Evolutionary conservation across 2,888 invertebrate species (phyloP), one percentile per base, ranked within the genome.

Genomic region (Drosophila putrida): DNA sequence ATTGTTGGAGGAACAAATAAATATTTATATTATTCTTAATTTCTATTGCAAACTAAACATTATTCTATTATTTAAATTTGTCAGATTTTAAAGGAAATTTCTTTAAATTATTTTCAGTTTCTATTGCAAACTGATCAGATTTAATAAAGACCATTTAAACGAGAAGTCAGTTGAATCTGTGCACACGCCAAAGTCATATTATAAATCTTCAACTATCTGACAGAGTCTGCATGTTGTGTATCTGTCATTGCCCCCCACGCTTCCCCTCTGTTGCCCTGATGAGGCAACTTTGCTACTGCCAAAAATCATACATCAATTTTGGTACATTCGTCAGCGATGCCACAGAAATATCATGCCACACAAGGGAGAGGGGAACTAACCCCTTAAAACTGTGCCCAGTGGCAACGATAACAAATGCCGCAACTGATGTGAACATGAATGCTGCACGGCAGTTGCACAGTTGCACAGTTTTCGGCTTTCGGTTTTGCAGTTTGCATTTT

Each of bases 251-350:
- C 25, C 25, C 20, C 20, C 44, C 15, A 5, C 28, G 25, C 35
- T 39, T 15, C 15, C 11, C 50, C 33, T 25, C 25, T 39, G 41
- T 39, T 38, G 11, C 51, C 35, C 46, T 46, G 54, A 57, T 31
- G 50, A 33, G 36, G 33, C 70, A 57, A 59, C 38, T 64, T 53
- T 54, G 60, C 31, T 43, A 61, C 63, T 62, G 71, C 62, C 72
- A 80, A 83, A 83, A 79, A 83, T 75, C 88, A 87, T 87, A 82
- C 82, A 87, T 83, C 88, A 87, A 87, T 87, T 83, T 83, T 49
- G 71, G 57, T 35, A 71, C 85, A 84, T 84, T 87, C 82, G 82
- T 87, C 87, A 81, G 79, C 67, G 59, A 64, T 71, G 75, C 80
- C 78, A 75, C 83, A 70, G 60, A 85, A 75, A 67, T 75, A 71